Conservation (phyloP, 2,797 vertebrate species). For the Pachyuromys duprasi region DNA sequence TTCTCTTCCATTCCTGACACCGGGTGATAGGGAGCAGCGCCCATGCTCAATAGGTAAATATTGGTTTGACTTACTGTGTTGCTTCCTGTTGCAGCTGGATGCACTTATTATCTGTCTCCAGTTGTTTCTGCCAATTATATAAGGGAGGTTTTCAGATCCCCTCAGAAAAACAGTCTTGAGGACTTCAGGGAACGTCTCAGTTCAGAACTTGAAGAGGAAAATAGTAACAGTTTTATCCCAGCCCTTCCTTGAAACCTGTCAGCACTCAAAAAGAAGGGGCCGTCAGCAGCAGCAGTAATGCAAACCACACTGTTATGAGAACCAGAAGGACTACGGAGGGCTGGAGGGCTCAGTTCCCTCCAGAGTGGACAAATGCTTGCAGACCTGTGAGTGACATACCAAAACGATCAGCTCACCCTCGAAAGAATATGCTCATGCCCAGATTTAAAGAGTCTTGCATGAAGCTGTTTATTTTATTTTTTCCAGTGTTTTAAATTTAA, state of each 20-base stretch:
- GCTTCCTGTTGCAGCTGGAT: constrained; percentile 1
- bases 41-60: not conserved
- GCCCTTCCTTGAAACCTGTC: not conserved
- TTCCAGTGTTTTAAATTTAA: constrained; percentile 60
- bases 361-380: not conserved
- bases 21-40: not conserved
- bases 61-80: not conserved
- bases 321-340: not conserved
- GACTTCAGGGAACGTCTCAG: not conserved
- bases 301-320: not conserved
- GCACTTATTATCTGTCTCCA: not conserved
- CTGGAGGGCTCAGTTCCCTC: not conserved
- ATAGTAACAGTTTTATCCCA: not conserved
- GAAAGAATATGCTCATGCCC: not conserved
- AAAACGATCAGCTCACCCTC: not conserved
- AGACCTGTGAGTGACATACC: constrained; percentile 8
- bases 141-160: not conserved
- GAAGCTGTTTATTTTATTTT: not conserved
- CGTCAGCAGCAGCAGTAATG: not conserved
- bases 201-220: constrained; percentile 4
- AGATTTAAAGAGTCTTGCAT: not conserved
- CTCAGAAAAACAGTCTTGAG: not conserved
- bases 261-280: not conserved
- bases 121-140: not conserved
- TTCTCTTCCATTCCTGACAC: not conserved